phyloP scores from a whole-genome alignment of 92 coral and sea anemone species.

The Chrysogorgia sp. region DNA sequence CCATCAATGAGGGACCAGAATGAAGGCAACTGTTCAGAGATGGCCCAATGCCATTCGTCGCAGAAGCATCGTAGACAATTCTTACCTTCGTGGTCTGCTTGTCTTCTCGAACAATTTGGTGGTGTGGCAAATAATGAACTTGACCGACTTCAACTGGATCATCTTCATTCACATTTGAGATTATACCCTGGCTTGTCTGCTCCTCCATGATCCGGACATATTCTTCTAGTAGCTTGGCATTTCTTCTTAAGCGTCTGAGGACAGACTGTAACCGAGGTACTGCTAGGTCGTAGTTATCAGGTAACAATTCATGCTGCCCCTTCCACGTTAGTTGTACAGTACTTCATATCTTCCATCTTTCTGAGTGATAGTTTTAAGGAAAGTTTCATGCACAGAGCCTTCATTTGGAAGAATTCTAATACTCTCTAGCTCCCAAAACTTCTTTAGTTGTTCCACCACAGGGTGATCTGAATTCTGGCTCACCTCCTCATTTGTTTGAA shows the following conservation, averaged over 20 bases:
- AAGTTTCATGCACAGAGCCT: background rate
- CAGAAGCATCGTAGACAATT: conserved; percentile 22
- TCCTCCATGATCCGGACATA: background rate
- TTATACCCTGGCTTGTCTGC: background rate
- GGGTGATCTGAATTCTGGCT: too few relatives aligned
- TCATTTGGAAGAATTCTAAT: background rate
- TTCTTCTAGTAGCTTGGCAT: background rate
- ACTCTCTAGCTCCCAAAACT: background rate
- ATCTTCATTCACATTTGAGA: background rate
- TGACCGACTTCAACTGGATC: conserved; percentile 9
- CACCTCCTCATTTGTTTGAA: too few relatives aligned
- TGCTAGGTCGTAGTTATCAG: background rate
- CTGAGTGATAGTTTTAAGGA: background rate
- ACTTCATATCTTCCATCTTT: background rate
- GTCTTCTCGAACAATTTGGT: conserved; percentile 24
- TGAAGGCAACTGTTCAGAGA: conserved; percentile 38
- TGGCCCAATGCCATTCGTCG: conserved; percentile 2
- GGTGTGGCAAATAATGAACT: conserved; percentile 34
- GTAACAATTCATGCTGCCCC: conserved; percentile 1
- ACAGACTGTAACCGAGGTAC: background rate
- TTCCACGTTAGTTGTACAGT: background rate
- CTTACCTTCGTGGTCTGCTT: conserved; percentile 21
- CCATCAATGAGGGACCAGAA: conserved; percentile 29
- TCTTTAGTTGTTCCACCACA: too few relatives aligned
- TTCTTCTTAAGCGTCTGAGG: background rate